Evolutionary conservation across 2,797 vertebrate genomes (phyloP).

Genomic region (Brotogeris chrysoptera): DNA sequence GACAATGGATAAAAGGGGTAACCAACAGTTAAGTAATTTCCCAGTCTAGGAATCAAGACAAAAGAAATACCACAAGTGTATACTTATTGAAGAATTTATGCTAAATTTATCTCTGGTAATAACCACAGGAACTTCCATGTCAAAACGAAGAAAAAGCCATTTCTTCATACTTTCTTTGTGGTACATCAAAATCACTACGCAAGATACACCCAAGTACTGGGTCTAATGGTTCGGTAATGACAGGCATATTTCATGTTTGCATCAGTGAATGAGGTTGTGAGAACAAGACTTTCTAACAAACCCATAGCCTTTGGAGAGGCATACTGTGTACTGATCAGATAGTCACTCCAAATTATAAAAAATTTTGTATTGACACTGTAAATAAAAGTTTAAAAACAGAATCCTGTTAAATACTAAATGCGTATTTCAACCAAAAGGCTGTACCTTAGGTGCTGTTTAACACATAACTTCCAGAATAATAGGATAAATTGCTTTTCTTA

Average conservation of each 20-base stretch:
- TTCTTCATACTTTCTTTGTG: neutral
- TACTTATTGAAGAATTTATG: neutral
- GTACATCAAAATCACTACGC: neutral
- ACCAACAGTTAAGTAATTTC: neutral
- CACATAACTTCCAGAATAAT: neutral
- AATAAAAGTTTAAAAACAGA: neutral
- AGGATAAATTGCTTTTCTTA: neutral
- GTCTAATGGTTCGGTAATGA: neutral
- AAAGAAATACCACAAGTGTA: neutral
- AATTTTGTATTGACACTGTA: neutral
- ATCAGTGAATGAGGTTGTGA: neutral
- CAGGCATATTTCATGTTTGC: neutral
- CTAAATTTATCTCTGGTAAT: constrained; percentile 2
- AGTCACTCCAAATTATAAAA: neutral
- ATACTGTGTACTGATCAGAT: neutral
- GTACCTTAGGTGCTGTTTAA: neutral
- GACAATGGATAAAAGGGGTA: neutral
- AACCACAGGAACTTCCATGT: neutral
- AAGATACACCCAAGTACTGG: neutral
- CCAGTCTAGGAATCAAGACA: neutral
- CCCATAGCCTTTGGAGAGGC: neutral
- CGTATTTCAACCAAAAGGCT: neutral
- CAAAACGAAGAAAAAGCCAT: neutral
- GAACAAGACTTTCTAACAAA: neutral
- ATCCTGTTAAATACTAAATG: neutral